phyloP scores from a whole-genome alignment of 2,113 vertebrate species.

The Monopterus albus region DNA sequence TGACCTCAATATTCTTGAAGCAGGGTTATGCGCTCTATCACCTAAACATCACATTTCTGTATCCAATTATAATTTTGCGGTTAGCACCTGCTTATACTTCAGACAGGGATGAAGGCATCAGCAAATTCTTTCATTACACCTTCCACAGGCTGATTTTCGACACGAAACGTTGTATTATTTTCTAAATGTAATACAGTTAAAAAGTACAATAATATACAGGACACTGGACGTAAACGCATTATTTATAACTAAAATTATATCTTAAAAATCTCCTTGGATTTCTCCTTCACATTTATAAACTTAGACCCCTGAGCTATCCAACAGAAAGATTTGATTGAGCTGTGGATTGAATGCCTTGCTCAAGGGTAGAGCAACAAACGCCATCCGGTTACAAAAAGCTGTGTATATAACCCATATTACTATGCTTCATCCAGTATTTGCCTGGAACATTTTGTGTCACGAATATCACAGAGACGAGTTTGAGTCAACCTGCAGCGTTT shows the following conservation, averaged over 20 bases:
- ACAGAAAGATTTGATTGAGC: too few relatives aligned
- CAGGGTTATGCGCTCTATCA: rapidly evolving
- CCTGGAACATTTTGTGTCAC: background rate
- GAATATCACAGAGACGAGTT: background rate
- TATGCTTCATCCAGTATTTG: too few relatives aligned
- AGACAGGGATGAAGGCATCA: too few relatives aligned
- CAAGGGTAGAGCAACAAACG: too few relatives aligned
- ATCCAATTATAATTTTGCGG: background rate
- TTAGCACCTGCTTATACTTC: too few relatives aligned
- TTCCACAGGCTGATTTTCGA: conserved; percentile 4
- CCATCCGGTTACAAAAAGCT: background rate
- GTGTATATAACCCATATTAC: too few relatives aligned
- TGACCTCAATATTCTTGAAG: background rate
- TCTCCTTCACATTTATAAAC: too few relatives aligned
- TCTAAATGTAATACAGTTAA: background rate
- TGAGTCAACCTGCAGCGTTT: too few relatives aligned
- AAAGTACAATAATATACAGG: background rate
- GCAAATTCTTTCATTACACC: background rate
- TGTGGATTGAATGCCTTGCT: background rate
- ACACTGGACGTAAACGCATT: too few relatives aligned
- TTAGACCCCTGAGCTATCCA: too few relatives aligned
- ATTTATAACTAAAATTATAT: too few relatives aligned
- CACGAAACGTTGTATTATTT: background rate
- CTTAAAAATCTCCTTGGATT: too few relatives aligned
- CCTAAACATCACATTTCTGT: background rate